Conservation (phyloP, 2,888 invertebrate species). For the Cataglyphis rosenhaueri region DNA sequence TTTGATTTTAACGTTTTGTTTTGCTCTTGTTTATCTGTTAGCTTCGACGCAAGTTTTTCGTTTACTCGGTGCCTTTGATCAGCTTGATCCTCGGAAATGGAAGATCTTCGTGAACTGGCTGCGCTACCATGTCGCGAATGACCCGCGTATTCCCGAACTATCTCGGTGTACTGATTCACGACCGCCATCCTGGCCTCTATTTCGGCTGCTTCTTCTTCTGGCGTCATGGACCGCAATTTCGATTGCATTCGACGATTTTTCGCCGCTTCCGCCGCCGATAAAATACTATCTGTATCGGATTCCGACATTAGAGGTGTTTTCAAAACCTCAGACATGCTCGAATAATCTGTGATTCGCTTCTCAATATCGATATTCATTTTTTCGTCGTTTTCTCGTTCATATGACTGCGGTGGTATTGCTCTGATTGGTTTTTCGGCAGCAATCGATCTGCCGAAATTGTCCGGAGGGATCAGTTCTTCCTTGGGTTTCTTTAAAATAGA, state of each 20-base stretch:
- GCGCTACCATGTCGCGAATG: slow-evolving; percentile 53
- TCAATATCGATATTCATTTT: slow-evolving; percentile 14
- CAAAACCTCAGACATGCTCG: slow-evolving; percentile 77
- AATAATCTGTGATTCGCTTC: slow-evolving; percentile 64
- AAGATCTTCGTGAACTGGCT: slow-evolving; percentile 60
- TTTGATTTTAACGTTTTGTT: slow-evolving; percentile 58
- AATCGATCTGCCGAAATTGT: slow-evolving; percentile 80
- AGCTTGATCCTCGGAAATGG: slow-evolving; percentile 61
- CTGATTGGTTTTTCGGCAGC: slow-evolving; percentile 82
- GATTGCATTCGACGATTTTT: slow-evolving; percentile 81
- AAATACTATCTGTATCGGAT: slow-evolving; percentile 82
- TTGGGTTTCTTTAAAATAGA: slow-evolving; percentile 90
- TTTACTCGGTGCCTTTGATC: slow-evolving; percentile 45
- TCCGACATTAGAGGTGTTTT: slow-evolving; percentile 76
- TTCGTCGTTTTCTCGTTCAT: slow-evolving; percentile 5
- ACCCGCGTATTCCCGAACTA: slow-evolving; percentile 90
- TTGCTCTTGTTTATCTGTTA: slow-evolving; percentile 3
- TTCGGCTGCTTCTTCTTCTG: slow-evolving; percentile 80
- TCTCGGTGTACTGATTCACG: slow-evolving; percentile 93
- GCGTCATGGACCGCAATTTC: slow-evolving; percentile 76
- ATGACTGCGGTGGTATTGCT: slow-evolving; percentile 59
- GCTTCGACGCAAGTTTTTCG: slow-evolving; percentile 11
- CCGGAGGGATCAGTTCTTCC: slow-evolving; percentile 78
- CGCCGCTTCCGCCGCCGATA: slow-evolving; percentile 84
- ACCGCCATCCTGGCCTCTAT: slow-evolving; percentile 85